Evolutionary conservation across 2,113 vertebrate genomes (phyloP).

Genomic region (Aphelocoma coerulescens): DNA sequence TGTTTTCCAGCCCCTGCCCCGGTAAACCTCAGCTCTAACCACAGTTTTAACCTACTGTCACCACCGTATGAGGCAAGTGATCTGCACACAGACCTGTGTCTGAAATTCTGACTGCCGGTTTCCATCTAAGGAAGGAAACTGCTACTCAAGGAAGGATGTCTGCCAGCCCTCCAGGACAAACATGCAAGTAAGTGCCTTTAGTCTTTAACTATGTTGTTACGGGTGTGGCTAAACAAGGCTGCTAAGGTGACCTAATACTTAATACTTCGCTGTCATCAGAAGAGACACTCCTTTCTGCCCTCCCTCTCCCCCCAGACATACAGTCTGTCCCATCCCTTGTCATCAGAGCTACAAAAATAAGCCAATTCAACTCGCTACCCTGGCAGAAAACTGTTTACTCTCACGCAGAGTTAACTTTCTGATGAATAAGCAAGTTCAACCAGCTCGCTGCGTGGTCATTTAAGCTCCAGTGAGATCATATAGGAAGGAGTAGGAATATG

Average conservation of each 20-base stretch:
- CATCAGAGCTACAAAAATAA: not conserved
- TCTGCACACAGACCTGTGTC: not conserved
- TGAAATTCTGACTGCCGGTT: not conserved
- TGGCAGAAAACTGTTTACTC: not conserved
- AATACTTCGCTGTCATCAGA: not conserved
- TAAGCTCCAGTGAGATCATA: not conserved
- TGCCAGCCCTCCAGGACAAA: not conserved
- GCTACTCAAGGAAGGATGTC: not conserved
- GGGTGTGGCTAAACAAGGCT: not conserved
- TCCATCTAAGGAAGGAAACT: conserved; percentile 37
- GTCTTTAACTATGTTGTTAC: not conserved
- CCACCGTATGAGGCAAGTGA: not conserved
- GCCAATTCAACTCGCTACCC: not conserved
- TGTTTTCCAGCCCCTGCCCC: not conserved
- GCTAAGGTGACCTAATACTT: not conserved
- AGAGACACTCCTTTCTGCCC: not conserved
- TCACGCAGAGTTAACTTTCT: not conserved
- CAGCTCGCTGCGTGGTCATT: accelerated
- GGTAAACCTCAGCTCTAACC: not conserved
- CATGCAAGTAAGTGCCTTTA: not conserved
- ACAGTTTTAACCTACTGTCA: not conserved
- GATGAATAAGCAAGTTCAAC: not conserved
- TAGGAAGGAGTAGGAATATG: accelerated
- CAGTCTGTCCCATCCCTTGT: not conserved
- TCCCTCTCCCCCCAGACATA: not conserved